Evolutionary conservation across 2,113 vertebrate genomes (phyloP), one percentile per base, ranked within the genome.

Genomic region (Pandion haliaetus): DNA sequence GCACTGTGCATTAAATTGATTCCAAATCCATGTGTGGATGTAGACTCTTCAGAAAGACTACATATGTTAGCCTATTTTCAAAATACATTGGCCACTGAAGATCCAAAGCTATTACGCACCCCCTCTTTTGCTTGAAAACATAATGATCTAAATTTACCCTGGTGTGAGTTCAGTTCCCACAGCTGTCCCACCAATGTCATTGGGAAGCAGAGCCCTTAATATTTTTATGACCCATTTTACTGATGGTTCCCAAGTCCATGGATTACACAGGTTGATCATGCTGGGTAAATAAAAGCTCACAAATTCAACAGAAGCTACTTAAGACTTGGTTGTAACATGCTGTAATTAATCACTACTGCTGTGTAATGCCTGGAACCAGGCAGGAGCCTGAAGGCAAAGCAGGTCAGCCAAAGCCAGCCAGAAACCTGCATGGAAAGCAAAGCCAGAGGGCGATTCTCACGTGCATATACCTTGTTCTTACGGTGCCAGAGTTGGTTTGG

Each of bases 1-100:
- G 79, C 82, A 69, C 76, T 90, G 77, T 86, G 91, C 72, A 76
- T 94, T 91, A 92, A 93, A 93, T 92, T 73, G 55, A 73, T 88
- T 95, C 67, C 49, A 74, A 63, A 86, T 57, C 59, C 47, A 69
- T 58, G n/a, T 34, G 23, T 80, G 59, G 82, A 61, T 47, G 49
- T 74, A 83, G n/a, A 76, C 47, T 17, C 83, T 93, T 74, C 61
- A 57, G 72, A 63, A 93, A 81, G 65, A 2, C 42, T 79, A 55
- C 55, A 79, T 90, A 81, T 78, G 83, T 78, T 63, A 74, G 40
- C 8, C 28, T 92, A 8, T 90, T 94, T 93, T 55, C n/a, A 83
- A 81, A 92, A 67, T 52, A 32, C 26, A 12, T 38, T 2, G 42
- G 42, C 50, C 26, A 57, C 54, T 76, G 61, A 84, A 71, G n/a